Base-by-base conservation (phyloP, 1,140 invertebrate genomes). In the Zophobas atratus region DNA sequence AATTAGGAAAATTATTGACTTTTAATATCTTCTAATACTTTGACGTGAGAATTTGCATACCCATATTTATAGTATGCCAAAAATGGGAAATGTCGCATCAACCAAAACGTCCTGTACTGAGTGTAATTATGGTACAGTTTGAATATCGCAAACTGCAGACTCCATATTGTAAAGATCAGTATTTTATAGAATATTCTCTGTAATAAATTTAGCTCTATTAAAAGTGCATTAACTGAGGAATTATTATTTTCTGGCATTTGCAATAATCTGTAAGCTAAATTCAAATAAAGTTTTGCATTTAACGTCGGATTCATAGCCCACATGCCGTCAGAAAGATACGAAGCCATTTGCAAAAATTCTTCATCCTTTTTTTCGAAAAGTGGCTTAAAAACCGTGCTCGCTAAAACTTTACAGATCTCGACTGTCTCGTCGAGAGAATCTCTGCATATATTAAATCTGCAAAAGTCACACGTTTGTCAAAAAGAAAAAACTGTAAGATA, bases 371-470 rank as follows among this genome's bases (percentile, higher is more conserved):
- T 77, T 46, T 76, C 70, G 2, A 84, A 43, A 39, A 79, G 49
- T 6, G 77, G 77, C 38, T 53, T 71, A 36, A 86, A 77, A 6
- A 82, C 41, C 49, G 76, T 79, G 0, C 80, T 43, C 4, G 82
- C 71, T 38, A 86, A 39, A 57, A 80, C 49, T 1, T 82, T 39
- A 63, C 86, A 86, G 35, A 86, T 84, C 73, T 79, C 79, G 53
- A 60, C 73, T 1, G 85, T 86, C 81, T 86, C 86, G 56, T 81
- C 79, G 1, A 85, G 75, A 4, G 83, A 83, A 56, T 83, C 82
- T 48, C 84, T 75, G 67, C 86, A 86, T 8, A 86, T 82, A 70
- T 86, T 86, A 72, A 84, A 86, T 48, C 85, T 86, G 43, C 51
- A 85, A 84, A 80, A 41, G 20, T 55, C 84, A 20, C 20, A 20